Conservation (phyloP, 2,888 invertebrate species). For the Lissocephala sabroskyi region DNA sequence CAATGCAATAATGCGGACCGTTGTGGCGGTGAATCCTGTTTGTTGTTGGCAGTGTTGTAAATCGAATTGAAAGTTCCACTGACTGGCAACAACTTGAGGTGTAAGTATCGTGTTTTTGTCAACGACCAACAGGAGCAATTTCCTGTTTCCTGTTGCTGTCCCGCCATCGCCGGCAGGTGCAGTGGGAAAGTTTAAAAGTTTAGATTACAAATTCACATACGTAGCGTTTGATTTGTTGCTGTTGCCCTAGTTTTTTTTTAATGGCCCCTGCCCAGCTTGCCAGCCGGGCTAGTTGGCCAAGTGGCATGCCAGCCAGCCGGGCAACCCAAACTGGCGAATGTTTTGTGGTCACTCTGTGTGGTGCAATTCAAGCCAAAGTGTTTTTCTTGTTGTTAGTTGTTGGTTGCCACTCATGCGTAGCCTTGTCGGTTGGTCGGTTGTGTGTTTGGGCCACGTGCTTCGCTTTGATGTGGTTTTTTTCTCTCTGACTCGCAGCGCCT, state of each 20-base stretch:
- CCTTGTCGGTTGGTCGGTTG: background rate
- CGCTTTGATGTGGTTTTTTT: conserved; percentile 54
- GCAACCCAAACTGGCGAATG: conserved; percentile 23
- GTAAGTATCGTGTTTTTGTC: conserved; percentile 62
- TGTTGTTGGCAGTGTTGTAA: conserved; percentile 26
- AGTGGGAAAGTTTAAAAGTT: conserved; percentile 41
- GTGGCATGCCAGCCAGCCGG: too few relatives aligned
- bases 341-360: conserved; percentile 56
- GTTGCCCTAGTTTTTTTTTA: conserved; percentile 17
- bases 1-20: conserved; percentile 5
- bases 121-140: conserved; percentile 61
- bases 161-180: background rate
- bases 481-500: conserved; percentile 21
- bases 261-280: background rate
- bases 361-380: conserved; percentile 44
- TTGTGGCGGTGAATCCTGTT: conserved; percentile 14
- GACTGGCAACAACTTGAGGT: conserved; percentile 53
- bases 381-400: conserved; percentile 35
- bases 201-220: conserved; percentile 61
- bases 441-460: conserved; percentile 42
- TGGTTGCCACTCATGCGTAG: conserved; percentile 54
- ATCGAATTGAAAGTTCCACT: conserved; percentile 53
- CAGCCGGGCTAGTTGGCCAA: too few relatives aligned
- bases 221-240: conserved; percentile 53
- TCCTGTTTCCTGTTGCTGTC: conserved; percentile 52